phyloP scores from a whole-genome alignment of 2,888 invertebrate genomes.

The Ormyrus rosae region DNA sequence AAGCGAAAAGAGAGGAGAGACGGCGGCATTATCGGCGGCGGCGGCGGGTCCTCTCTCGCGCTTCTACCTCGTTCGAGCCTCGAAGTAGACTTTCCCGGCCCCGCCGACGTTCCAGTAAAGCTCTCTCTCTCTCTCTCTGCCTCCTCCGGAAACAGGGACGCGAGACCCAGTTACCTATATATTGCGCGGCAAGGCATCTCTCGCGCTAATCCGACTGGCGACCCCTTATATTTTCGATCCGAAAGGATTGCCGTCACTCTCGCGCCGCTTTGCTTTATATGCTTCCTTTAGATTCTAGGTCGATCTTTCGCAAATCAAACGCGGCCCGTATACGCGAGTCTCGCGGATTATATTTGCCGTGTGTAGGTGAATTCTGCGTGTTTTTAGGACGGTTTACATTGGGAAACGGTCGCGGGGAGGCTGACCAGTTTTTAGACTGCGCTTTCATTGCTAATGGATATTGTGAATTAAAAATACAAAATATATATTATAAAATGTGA shows the following conservation, averaged over 20 bases:
- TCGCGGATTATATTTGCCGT: no score
- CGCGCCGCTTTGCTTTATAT: not conserved
- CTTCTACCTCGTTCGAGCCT: slow-evolving; percentile 3
- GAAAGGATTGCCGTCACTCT: not conserved
- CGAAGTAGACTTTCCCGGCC: slow-evolving; percentile 41
- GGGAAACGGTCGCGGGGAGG: no score
- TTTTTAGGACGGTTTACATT: no score
- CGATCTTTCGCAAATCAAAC: no score
- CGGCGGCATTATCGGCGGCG: not conserved
- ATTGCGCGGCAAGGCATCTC: not conserved
- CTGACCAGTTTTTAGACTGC: no score
- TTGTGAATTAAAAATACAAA: no score
- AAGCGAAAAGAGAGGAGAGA: not conserved
- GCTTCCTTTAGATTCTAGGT: no score
- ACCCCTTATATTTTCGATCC: not conserved
- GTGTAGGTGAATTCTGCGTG: no score
- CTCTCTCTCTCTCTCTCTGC: not conserved
- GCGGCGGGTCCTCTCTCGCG: not conserved
- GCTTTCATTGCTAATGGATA: no score
- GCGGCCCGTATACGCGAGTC: no score
- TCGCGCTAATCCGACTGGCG: not conserved
- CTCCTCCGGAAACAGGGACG: slow-evolving; percentile 36
- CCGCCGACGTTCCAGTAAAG: not conserved
- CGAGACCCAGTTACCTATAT: slow-evolving; percentile 50
- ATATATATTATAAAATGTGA: no score